Evolutionary conservation across 1,140 invertebrate genomes (phyloP), one percentile per base, ranked within the genome.

Genomic region (Radopholus similis): DNA sequence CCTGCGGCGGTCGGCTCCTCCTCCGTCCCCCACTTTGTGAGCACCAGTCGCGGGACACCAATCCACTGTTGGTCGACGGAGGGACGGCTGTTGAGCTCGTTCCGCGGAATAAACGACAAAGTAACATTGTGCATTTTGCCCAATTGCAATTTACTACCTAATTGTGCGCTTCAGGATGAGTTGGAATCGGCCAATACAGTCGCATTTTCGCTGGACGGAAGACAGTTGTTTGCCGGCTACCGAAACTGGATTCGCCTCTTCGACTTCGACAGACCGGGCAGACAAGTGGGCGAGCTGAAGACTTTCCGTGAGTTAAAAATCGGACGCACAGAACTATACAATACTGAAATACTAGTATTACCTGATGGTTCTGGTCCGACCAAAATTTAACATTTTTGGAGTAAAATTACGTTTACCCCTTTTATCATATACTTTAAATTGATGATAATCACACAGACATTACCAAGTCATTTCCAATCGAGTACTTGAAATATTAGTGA

Each of bases 251-350:
- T 73, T 11, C 28, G 66, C 6, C 51, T 72, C 47, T 72, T 64
- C 32, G 60, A 74, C 28, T 53, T 72, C 28, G 57, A 73, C 23
- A 26, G 64, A 21, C 58, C 69, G 21, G 71, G 71, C 9, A 21
- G 44, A 18, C 72, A 73, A 32, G n/a, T 53, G n/a, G 49, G 32
- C n/a, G 72, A 73, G 23, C 74, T 73, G 34, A 74, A 68, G 32
- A 73, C 72, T 11, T 76, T 44, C 59, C 34, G 71, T 72, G 9
- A 51, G 72, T 63, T 56, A 18, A 34, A 59, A 38, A n/a, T 26
- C 4, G 5, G 32, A 37, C 13, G 4, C 49, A 18, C 15, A 34
- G 70, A 70, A 37, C 64, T 26, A 23, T 13, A 28, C 67, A 44
- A 32, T 57, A 59, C 49, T 9, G 32, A 38, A n/a, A n/a, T n/a